Percentiles rank a stretch among this genome's conserved stretches.
Conservation (phyloP, 2,797 vertebrate species). For the Apogon talboti region DNA sequence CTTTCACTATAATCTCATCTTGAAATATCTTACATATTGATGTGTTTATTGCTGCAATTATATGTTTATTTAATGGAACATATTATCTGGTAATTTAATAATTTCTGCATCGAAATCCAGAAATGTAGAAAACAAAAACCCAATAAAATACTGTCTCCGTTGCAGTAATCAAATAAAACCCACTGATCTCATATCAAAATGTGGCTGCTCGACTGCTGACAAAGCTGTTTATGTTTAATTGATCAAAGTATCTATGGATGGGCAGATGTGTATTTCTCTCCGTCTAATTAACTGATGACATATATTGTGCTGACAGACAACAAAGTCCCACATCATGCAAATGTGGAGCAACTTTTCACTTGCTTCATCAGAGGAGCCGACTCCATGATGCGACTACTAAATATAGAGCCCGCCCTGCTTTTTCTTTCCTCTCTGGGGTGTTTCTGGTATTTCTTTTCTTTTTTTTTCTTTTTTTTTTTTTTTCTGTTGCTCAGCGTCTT, state of each 20-base stretch:
- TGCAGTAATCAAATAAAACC: slow-evolving; percentile 9
- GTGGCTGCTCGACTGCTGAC: slow-evolving; percentile 49
- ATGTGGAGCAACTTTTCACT: slow-evolving; percentile 70
- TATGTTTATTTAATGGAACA: no score
- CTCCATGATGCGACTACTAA: slow-evolving; percentile 49
- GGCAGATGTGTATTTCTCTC: slow-evolving; percentile 41
- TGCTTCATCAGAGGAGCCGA: slow-evolving; percentile 54
- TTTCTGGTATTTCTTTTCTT: slow-evolving; percentile 45
- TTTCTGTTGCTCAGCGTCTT: slow-evolving; percentile 36
- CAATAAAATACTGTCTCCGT: neutral
- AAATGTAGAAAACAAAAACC: slow-evolving; percentile 1
- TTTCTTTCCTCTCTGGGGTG: slow-evolving; percentile 59
- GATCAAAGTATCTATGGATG: slow-evolving; percentile 70
- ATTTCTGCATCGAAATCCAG: neutral
- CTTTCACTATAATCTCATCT: no score
- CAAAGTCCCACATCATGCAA: slow-evolving; percentile 57
- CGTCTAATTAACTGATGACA: slow-evolving; percentile 68
- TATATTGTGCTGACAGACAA: slow-evolving; percentile 54
- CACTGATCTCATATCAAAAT: slow-evolving; percentile 13
- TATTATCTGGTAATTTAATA: no score
- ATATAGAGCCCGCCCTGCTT: slow-evolving; percentile 55
- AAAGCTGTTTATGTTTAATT: slow-evolving; percentile 70
- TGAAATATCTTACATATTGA: no score
- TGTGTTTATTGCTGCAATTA: no score
- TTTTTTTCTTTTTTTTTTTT: slow-evolving; percentile 33